A percentile compares a stretch with the other conserved stretches of the same genome.
Conservation (phyloP, 2,888 invertebrate genomes). For the Pachydiplax longipennis region DNA sequence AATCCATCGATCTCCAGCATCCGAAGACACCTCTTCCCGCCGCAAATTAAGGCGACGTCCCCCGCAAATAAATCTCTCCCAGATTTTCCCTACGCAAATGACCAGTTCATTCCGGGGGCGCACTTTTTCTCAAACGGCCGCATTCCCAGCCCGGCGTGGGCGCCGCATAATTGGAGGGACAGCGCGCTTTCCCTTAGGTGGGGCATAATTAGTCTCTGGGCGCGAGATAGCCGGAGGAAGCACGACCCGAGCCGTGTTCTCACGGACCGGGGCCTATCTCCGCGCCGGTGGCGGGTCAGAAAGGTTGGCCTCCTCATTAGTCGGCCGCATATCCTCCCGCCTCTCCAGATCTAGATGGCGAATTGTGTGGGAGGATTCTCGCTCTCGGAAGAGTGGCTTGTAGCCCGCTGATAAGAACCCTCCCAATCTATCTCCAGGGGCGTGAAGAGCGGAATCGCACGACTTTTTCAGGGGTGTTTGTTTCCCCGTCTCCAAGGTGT, state of each 20-base stretch:
- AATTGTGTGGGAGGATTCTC: neutral
- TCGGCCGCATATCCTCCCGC: neutral
- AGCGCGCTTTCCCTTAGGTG: constrained; percentile 1
- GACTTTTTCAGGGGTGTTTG: constrained; percentile 13
- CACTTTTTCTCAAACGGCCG: neutral
- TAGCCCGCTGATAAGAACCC: neutral
- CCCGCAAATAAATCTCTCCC: no score
- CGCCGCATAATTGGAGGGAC: neutral
- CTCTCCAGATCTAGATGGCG: neutral
- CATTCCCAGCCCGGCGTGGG: neutral
- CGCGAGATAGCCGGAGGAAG: constrained; percentile 1
- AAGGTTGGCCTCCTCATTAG: constrained; percentile 30
- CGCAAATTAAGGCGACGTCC: no score
- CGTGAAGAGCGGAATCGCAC: constrained; percentile 32
- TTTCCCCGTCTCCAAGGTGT: neutral
- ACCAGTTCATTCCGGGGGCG: neutral
- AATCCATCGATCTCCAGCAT: no score
- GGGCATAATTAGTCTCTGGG: constrained; percentile 26
- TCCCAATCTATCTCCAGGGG: neutral
- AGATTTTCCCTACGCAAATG: no score
- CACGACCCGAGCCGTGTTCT: neutral
- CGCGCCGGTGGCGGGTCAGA: neutral
- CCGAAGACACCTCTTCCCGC: no score
- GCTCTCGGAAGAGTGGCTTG: constrained; percentile 22
- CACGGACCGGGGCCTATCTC: constrained; percentile 21